Base-by-base conservation (phyloP, 2,113 vertebrate genomes). In the Burhinus bistriatus region DNA sequence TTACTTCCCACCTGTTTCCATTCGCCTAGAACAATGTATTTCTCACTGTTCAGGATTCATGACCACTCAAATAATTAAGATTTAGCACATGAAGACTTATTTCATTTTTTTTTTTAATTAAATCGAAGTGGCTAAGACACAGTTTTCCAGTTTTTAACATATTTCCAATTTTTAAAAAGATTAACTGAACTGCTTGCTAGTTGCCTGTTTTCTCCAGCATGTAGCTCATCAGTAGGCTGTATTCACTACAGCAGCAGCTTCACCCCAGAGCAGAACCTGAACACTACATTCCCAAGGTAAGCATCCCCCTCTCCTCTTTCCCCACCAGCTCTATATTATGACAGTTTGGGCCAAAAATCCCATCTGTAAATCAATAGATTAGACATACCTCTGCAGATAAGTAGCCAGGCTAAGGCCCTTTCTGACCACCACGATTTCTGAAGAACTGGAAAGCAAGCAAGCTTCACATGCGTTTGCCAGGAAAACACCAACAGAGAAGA, bases 1-100 rank as follows among this genome's bases (percentile, higher is more conserved):
- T 5, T 76, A 36, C 44, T 76, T 47, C 22, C 26, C 18, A 11
- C 5, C 27, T 38, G 51, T 9, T 20, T 7, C 34, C 38, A 12
- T 61, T 62, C 4, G 1, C 30, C n/a, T 42, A 15, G 3, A 52
- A 42, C 8, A 2, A 34, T 0, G 2, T 3, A 54, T 21, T 57
- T 34, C 42, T 57, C 18, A 57, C 34, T 38, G 11, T 18, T 75
- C 17, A 69, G 66, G 25, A 64, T 47, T 42, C 38, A 34, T 2
- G 1, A 38, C 12, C 11, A 12, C 23, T 38, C 10, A 21, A 73
- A 20, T 0, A 62, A 2, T 29, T 78, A 9, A 66, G 29, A 58
- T 32, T 40, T 29, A 25, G 5, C 6, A 12, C 6, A 6, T 27
- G 34, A 84, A 64, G 32, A 36, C 7, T 27, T 25, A 57, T 16